Evolutionary conservation across 2,113 vertebrate genomes (phyloP).

Genomic region (Tragelaphus strepsiceros): DNA sequence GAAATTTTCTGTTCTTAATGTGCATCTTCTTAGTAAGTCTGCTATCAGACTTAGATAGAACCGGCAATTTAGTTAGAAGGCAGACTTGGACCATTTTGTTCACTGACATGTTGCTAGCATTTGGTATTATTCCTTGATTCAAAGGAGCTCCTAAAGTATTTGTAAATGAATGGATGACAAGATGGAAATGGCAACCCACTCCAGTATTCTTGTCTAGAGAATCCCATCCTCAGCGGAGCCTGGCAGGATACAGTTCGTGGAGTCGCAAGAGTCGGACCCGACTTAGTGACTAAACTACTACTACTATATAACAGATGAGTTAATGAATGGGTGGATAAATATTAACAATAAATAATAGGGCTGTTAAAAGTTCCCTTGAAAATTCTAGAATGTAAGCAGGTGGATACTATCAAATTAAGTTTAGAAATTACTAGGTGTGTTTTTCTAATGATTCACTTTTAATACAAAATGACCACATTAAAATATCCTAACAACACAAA

Average conservation of each 20-base stretch:
- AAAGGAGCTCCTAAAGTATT: neutral
- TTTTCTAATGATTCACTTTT: neutral
- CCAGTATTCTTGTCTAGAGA: neutral
- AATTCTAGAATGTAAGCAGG: neutral
- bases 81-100: neutral
- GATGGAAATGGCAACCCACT: neutral
- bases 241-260: neutral
- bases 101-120: neutral
- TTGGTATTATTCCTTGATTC: neutral
- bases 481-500: neutral
- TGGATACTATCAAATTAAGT: neutral
- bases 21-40: neutral
- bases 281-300: neutral
- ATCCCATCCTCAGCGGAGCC: neutral
- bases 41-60: neutral
- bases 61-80: neutral
- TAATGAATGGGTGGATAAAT: neutral
- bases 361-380: neutral
- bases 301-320: neutral
- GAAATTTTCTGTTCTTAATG: neutral
- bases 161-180: neutral
- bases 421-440: neutral
- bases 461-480: neutral
- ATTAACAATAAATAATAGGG: neutral
- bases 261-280: accelerated